Conservation (phyloP, 2,888 invertebrate genomes). For the Drosophila ustulata region DNA sequence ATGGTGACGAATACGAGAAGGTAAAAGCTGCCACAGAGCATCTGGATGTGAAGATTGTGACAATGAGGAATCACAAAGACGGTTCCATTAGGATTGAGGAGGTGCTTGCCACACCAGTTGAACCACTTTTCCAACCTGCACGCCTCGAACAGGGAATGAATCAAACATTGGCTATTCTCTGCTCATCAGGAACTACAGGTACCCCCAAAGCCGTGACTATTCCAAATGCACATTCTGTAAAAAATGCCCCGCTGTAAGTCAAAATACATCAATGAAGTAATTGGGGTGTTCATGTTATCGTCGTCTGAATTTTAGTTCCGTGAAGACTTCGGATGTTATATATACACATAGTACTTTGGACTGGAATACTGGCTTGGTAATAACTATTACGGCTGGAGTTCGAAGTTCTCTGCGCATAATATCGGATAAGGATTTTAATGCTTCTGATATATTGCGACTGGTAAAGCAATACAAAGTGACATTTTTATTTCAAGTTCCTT, state of each 20-base stretch:
- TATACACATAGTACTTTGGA: conserved; percentile 4
- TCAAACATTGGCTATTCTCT: conserved; percentile 69
- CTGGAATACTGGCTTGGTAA: background rate
- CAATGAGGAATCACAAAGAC: conserved; percentile 23
- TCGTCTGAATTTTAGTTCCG: background rate
- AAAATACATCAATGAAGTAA: too few species aligned
- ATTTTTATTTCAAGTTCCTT: background rate
- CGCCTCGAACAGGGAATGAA: conserved; percentile 53
- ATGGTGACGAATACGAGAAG: conserved; percentile 33
- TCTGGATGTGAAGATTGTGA: conserved; percentile 20
- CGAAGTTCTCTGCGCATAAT: conserved; percentile 6
- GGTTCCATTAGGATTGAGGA: conserved; percentile 11
- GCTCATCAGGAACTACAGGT: conserved; percentile 77
- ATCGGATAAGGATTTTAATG: conserved; percentile 5
- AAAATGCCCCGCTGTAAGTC: too few species aligned
- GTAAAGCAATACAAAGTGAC: conserved; percentile 16
- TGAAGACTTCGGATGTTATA: background rate
- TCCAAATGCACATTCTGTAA: background rate
- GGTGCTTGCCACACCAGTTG: conserved; percentile 4
- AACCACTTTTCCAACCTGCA: conserved; percentile 34
- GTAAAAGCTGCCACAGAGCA: conserved; percentile 16
- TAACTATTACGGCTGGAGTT: background rate
- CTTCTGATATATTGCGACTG: background rate
- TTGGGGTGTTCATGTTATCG: background rate
- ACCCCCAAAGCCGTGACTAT: conserved; percentile 62